phyloP scores from a whole-genome alignment of 2,888 invertebrate species.

The Oxyteleia sp. region DNA sequence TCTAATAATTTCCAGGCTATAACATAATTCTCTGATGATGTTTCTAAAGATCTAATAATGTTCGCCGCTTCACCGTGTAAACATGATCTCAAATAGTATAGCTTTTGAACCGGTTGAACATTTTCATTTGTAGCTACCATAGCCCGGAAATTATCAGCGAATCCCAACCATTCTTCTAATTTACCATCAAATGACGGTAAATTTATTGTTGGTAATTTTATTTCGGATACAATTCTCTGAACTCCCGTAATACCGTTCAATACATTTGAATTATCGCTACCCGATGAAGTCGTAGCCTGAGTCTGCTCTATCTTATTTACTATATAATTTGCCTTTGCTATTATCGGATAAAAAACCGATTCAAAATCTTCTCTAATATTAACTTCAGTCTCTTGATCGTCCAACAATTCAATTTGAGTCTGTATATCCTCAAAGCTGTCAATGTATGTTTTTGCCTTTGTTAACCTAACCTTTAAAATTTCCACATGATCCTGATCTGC shows the following conservation, averaged over 20 bases:
- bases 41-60: conserved; percentile 43
- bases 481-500: not conserved
- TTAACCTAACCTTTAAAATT: conserved; percentile 28
- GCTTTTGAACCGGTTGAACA: conserved; percentile 65
- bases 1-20: conserved; percentile 34
- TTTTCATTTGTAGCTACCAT: conserved; percentile 64
- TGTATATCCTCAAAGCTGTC: conserved; percentile 27
- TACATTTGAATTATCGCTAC: not conserved
- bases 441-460: conserved; percentile 24
- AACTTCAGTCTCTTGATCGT: not conserved
- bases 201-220: conserved; percentile 36
- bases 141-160: conserved; percentile 65
- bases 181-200: conserved; percentile 33
- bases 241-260: not conserved
- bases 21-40: conserved; percentile 36
- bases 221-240: conserved; percentile 28
- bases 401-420: conserved; percentile 22
- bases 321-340: conserved; percentile 39
- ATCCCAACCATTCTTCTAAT: conserved; percentile 45
- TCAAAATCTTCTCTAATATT: conserved; percentile 33
- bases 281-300: not conserved
- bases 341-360: conserved; percentile 6
- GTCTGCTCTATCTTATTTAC: conserved; percentile 1
- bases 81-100: conserved; percentile 60
- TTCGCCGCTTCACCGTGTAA: conserved; percentile 32